These are phyloP conservation scores for Hippopotamyrus pictus DNA, from an alignment of 2,797 vertebrate species.

Conservation along the genomic window DNA sequence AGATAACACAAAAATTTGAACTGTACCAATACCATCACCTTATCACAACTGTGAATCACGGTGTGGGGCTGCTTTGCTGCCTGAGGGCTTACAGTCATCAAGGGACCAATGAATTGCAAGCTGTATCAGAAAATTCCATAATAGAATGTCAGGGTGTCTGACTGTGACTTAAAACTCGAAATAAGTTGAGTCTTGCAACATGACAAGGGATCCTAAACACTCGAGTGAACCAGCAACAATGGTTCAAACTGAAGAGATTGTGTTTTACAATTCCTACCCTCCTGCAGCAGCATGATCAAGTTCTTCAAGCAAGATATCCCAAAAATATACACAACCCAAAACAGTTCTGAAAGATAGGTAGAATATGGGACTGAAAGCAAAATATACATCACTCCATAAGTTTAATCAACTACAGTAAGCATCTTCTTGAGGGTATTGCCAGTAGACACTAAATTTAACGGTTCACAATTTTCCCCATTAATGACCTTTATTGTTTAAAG, in stretches of 20 bases:
- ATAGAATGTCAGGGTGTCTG: neutral
- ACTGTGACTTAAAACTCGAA: neutral
- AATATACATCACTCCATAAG: neutral
- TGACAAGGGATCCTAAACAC: neutral
- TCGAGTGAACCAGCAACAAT: neutral
- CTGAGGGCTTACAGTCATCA: neutral
- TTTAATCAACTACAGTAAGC: neutral
- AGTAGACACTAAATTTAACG: neutral
- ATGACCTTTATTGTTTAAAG: neutral
- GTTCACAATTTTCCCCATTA: neutral
- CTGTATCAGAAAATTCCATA: constrained; percentile 1
- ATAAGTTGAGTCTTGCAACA: neutral
- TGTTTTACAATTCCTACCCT: neutral
- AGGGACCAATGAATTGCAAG: neutral
- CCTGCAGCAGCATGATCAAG: neutral
- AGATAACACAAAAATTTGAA: neutral
- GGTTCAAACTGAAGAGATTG: neutral
- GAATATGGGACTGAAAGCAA: neutral
- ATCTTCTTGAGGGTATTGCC: neutral
- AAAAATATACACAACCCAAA: neutral
- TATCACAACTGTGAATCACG: constrained; percentile 21
- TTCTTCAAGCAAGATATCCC: neutral
- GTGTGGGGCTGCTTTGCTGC: constrained; percentile 8
- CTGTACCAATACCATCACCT: neutral
- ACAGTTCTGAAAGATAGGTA: neutral